Evolutionary conservation across 2,888 invertebrate genomes (phyloP).

Genomic region (Ptychoptera contaminata): DNA sequence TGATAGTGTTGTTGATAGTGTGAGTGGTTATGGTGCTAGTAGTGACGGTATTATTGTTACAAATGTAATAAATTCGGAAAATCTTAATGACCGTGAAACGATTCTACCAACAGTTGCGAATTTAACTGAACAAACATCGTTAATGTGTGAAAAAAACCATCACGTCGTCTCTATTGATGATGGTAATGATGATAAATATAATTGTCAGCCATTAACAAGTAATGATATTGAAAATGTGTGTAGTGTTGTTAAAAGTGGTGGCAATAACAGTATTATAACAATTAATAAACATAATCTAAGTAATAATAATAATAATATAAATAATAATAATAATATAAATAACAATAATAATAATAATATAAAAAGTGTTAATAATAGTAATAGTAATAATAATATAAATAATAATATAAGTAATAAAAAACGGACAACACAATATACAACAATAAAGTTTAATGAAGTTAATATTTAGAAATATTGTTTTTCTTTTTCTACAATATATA

Average conservation of each 20-base stretch:
- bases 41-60: background rate
- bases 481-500: background rate
- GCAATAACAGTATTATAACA: background rate
- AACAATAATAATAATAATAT: background rate
- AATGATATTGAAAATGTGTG: background rate
- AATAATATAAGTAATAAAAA: slow-evolving; percentile 13
- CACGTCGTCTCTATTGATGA: background rate
- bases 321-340: slow-evolving; percentile 2
- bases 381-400: background rate
- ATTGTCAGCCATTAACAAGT: slow-evolving; percentile 3
- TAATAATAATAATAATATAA: slow-evolving; percentile 2
- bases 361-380: slow-evolving; percentile 1
- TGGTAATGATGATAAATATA: background rate
- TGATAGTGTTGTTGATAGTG: background rate
- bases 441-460: slow-evolving; percentile 49
- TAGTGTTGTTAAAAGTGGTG: background rate
- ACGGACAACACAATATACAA: slow-evolving; percentile 43
- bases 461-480: slow-evolving; percentile 13
- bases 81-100: too few relatives aligned
- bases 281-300: background rate
- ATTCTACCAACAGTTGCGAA: too few relatives aligned
- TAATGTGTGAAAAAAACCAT: too few relatives aligned
- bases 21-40: background rate
- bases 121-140: too few relatives aligned
- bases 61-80: background rate